Evolutionary conservation across 2,888 invertebrate genomes (phyloP).

Genomic region (Aproaerema taeniolella): DNA sequence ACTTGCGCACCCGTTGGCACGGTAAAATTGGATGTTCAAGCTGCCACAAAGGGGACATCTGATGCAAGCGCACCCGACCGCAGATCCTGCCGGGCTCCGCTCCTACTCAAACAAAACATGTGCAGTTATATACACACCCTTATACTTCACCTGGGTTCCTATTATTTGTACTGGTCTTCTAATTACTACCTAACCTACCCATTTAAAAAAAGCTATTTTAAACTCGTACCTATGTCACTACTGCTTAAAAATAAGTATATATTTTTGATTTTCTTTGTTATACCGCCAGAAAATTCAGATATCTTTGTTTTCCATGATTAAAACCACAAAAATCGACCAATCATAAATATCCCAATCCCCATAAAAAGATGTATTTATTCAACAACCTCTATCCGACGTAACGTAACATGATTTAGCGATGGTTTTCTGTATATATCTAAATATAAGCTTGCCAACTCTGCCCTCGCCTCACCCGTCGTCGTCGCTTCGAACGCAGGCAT

Average conservation of each 20-base stretch:
- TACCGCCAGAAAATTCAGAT: too few relatives aligned
- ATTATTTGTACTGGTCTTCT: not conserved
- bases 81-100: conserved; percentile 59
- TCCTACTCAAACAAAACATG: conserved; percentile 22
- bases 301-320: too few relatives aligned
- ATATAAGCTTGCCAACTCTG: conserved; percentile 1
- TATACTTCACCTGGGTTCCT: not conserved
- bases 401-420: not conserved
- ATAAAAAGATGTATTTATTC: too few relatives aligned
- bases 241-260: too few relatives aligned
- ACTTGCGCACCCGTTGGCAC: conserved; percentile 54
- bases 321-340: too few relatives aligned
- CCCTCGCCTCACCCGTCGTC: too few relatives aligned
- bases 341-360: too few relatives aligned
- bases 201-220: too few relatives aligned
- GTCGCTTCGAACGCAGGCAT: conserved; percentile 24
- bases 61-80: conserved; percentile 58
- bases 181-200: too few relatives aligned
- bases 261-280: too few relatives aligned
- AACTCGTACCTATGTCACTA: too few relatives aligned
- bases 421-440: not conserved
- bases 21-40: conserved; percentile 57
- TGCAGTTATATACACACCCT: conserved; percentile 29
- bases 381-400: not conserved
- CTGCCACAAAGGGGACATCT: conserved; percentile 62